Evolutionary conservation across 1,140 invertebrate genomes (phyloP).

Genomic region (Apis laboriosa): DNA sequence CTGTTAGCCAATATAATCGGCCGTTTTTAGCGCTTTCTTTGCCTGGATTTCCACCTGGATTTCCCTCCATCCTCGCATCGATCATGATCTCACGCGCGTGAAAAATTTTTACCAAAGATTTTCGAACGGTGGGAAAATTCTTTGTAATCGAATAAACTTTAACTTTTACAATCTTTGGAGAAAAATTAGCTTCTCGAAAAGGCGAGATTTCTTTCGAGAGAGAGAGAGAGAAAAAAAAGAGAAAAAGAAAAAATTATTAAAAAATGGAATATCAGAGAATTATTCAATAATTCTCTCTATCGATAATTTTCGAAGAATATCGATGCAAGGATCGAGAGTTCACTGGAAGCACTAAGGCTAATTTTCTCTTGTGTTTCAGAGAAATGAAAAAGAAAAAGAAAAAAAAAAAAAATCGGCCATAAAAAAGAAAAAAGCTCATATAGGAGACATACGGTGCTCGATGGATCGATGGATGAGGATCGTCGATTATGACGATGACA

Average conservation of each 20-base stretch:
- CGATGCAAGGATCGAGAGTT: conserved; percentile 26
- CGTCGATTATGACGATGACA: neutral
- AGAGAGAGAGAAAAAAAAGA: no score
- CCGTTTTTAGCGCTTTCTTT: conserved; percentile 54
- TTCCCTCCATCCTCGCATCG: conserved; percentile 51
- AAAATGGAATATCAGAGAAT: neutral
- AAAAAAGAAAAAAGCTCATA: conserved; percentile 27
- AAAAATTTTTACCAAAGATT: no score
- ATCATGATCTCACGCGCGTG: neutral
- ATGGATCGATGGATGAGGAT: neutral
- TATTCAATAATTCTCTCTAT: neutral
- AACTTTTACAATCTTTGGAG: no score
- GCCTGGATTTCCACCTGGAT: neutral
- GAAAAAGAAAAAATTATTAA: no score
- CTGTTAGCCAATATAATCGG: conserved; percentile 81
- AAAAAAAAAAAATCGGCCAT: conserved; percentile 10
- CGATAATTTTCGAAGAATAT: neutral
- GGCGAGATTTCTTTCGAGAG: no score
- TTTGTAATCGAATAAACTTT: no score
- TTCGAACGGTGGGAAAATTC: no score
- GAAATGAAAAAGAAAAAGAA: conserved; percentile 27
- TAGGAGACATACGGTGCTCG: neutral
- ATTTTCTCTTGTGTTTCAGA: neutral
- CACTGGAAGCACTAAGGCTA: conserved; percentile 15
- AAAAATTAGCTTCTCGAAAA: no score